Evolutionary conservation across 2,888 invertebrate species (phyloP), one percentile per base, ranked within the genome.

Genomic region (Ptilodon capucinus): DNA sequence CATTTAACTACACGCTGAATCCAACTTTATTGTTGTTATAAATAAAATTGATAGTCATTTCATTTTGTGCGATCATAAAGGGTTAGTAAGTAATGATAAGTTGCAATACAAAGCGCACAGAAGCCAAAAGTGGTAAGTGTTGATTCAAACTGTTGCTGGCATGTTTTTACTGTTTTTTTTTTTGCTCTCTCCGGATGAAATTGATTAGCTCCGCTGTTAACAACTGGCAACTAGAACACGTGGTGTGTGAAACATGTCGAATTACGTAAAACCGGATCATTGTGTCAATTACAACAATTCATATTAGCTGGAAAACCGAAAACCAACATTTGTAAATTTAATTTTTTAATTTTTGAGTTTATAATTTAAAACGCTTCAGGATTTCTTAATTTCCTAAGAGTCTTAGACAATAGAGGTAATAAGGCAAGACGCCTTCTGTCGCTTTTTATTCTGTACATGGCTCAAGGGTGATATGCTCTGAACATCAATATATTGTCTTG

Each of bases 61-160:
- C 44, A 35, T 19, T 5, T 25, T 34, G 42, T 52, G 42, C 45
- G 50, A 25, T 54, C 42, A 39, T 62, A 48, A 43, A 51, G 57
- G 51, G 43, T 46, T 57, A 44, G 46, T 35, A 40, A 42, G 42
- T 57, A 51, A 46, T 54, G 48, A 65, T 74, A 72, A 70, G 71
- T 61, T 71, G 67, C 70, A 71, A 58, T 76, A 73, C 63, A 67
- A 65, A 60, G 66, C 59, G 61, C 64, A 66, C 52, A 55, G 64
- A 53, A 53, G 69, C 68, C 63, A 64, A 71, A 74, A 73, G 67
- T 68, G 58, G 68, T 53, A 54, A 56, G 43, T 56, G 64, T 58
- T 67, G 52, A 52, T 52, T 57, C 51, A 49, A 58, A 48, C 40
- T 41, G 50, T 53, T 46, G 47, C 36, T 38, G 46, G 51, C 46